Conservation (phyloP, 2,113 vertebrate genomes). For the Corydoras maculifer region DNA sequence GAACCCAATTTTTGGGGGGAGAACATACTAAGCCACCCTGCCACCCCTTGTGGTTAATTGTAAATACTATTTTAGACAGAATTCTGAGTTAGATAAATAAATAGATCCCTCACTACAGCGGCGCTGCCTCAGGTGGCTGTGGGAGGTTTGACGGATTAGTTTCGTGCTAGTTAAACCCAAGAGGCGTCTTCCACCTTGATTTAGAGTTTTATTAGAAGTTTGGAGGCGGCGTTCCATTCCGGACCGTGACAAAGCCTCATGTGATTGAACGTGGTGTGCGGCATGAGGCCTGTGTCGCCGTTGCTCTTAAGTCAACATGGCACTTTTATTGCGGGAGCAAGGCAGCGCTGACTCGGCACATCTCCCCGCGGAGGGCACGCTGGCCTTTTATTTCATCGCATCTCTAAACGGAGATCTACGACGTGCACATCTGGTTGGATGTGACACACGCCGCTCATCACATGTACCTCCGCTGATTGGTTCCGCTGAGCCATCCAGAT, state of each 20-base stretch:
- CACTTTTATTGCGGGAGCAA: conserved; percentile 23
- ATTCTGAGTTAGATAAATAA: too few relatives aligned
- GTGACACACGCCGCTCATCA: conserved; percentile 23
- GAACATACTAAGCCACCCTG: too few relatives aligned
- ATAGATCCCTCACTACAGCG: too few relatives aligned
- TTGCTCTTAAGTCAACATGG: conserved; percentile 9
- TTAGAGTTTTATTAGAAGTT: neutral
- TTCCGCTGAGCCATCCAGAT: conserved; percentile 31
- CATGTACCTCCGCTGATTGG: conserved; percentile 34
- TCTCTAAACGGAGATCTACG: conserved; percentile 32
- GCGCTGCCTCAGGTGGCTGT: too few relatives aligned
- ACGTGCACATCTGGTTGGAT: conserved; percentile 15
- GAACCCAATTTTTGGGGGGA: too few relatives aligned
- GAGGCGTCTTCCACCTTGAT: neutral
- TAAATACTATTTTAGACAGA: too few relatives aligned
- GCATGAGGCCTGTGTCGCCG: conserved; percentile 5
- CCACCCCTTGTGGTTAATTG: too few relatives aligned
- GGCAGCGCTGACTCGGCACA: conserved; percentile 24
- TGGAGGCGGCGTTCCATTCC: neutral
- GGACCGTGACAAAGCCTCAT: neutral
- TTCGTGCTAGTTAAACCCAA: neutral
- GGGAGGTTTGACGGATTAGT: too few relatives aligned
- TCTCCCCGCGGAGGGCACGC: neutral
- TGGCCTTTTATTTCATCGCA: neutral
- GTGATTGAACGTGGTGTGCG: conserved; percentile 15